Percentiles rank a stretch among this genome's conserved stretches.
Evolutionary conservation across 2,113 vertebrate species (phyloP).

Genomic region (Hystrix cristata): DNA sequence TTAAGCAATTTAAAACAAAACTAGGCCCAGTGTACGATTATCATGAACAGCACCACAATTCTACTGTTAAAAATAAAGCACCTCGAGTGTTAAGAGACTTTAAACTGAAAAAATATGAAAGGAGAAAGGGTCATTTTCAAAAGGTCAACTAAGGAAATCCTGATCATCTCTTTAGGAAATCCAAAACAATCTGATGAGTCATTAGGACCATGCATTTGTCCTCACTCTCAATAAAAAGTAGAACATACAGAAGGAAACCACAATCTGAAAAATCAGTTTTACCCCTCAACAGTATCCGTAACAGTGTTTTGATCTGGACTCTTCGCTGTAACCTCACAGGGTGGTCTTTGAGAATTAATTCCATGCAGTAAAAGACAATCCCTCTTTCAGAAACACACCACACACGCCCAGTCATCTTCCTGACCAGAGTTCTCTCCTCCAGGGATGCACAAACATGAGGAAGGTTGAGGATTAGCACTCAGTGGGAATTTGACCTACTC

Average conservation of each 20-base stretch:
- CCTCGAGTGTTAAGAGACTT: neutral
- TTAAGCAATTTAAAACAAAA: slow-evolving; percentile 25
- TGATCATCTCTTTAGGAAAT: neutral
- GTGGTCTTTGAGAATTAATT: slow-evolving; percentile 63
- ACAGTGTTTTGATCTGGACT: neutral
- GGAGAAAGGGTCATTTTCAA: neutral
- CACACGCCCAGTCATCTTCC: slow-evolving; percentile 44
- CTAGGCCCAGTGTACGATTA: neutral
- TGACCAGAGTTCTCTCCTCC: slow-evolving; percentile 37
- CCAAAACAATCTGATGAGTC: neutral
- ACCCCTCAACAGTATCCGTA: neutral
- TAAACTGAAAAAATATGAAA: neutral
- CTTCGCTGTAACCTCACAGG: neutral
- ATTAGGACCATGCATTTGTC: neutral
- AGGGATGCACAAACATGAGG: slow-evolving; percentile 20
- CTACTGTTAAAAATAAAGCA: slow-evolving; percentile 53
- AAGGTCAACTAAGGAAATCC: slow-evolving; percentile 28
- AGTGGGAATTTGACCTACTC: slow-evolving; percentile 83
- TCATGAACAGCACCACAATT: neutral
- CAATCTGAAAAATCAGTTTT: slow-evolving; percentile 22
- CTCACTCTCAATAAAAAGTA: neutral
- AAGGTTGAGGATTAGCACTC: slow-evolving; percentile 71
- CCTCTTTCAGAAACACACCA: slow-evolving; percentile 33
- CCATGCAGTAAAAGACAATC: slow-evolving; percentile 34
- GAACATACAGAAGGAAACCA: neutral